Evolutionary conservation across 2,113 vertebrate genomes (phyloP).

Genomic region (Podilymbus podiceps): DNA sequence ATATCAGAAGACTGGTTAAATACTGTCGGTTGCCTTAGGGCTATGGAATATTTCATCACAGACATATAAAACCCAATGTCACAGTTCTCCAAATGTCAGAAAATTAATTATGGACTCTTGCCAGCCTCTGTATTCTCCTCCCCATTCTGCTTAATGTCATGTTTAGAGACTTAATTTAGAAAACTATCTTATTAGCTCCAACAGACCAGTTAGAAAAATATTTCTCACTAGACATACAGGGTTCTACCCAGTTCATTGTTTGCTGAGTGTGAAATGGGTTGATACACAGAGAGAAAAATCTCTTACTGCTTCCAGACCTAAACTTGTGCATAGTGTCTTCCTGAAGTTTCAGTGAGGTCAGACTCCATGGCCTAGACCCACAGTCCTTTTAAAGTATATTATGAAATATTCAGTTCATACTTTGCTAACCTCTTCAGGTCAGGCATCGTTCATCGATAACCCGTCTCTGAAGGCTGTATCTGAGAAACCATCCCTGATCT

Average conservation of each 20-base stretch:
- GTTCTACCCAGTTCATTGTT: background rate
- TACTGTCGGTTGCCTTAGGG: background rate
- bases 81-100: slow-evolving; percentile 58
- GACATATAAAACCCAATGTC: slow-evolving; percentile 17
- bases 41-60: background rate
- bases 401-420: background rate
- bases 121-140: slow-evolving; percentile 3
- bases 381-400: rapidly evolving
- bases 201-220: background rate
- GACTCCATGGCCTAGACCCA: background rate
- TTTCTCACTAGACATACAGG: background rate
- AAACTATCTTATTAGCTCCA: slow-evolving; percentile 6
- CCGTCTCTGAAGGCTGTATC: background rate
- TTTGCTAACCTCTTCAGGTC: rapidly evolving
- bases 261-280: background rate
- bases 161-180: slow-evolving; percentile 19
- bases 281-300: background rate
- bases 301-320: background rate
- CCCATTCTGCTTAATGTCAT: slow-evolving; percentile 6
- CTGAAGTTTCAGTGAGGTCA: background rate
- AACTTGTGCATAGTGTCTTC: rapidly evolving
- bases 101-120: slow-evolving; percentile 36
- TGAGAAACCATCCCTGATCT: background rate
- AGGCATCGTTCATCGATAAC: background rate
- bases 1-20: slow-evolving; percentile 3